Evolutionary conservation across 2,797 vertebrate species (phyloP).

Genomic region (Onychomys arenicola): DNA sequence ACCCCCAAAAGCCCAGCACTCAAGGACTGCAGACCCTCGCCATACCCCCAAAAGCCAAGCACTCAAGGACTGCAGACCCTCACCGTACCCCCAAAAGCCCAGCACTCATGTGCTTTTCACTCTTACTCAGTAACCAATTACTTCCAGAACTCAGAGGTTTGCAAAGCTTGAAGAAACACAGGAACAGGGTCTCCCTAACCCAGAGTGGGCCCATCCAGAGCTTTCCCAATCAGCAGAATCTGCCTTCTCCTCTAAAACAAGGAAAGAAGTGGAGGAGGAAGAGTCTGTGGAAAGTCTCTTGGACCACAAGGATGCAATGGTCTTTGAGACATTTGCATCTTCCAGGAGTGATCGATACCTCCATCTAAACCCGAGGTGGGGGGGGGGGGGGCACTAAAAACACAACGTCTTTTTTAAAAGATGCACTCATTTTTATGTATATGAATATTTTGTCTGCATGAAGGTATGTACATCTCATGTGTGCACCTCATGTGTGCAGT

Average conservation of each 20-base stretch:
- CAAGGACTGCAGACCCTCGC: no score
- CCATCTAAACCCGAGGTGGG: neutral
- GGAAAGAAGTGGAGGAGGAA: neutral
- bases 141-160: slow-evolving; percentile 24
- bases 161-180: slow-evolving; percentile 2
- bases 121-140: slow-evolving; percentile 49
- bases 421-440: neutral
- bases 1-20: no score
- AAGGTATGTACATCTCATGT: neutral
- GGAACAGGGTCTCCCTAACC: neutral
- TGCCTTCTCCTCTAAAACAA: neutral
- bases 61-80: no score
- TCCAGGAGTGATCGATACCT: neutral
- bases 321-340: neutral
- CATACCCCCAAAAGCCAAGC: no score
- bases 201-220: neutral
- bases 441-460: neutral
- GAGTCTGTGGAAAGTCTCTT: slow-evolving; percentile 9
- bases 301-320: neutral
- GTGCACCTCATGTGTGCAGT: neutral
- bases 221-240: slow-evolving; percentile 13
- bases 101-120: slow-evolving; percentile 21
- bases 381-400: neutral
- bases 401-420: neutral
- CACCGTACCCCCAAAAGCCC: no score